Percentiles rank a stretch among this genome's conserved stretches.
These are phyloP conservation scores for Eutrigla gurnardus DNA, from an alignment of 2,797 vertebrate species.

Conservation along the genomic window DNA sequence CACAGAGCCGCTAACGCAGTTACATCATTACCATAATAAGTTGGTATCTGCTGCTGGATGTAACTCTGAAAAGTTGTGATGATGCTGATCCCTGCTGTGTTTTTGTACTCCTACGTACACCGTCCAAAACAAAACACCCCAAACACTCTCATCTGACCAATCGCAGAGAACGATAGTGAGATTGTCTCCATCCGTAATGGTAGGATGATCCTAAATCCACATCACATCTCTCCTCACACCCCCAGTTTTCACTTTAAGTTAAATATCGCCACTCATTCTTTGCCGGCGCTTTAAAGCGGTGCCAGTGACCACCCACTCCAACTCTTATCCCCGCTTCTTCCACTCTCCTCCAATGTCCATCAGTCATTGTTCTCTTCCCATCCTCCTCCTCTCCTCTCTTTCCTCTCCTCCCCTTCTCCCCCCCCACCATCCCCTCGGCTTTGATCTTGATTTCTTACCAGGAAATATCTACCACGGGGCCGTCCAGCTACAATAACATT, in stretches of 20 bases:
- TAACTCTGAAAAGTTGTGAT: constrained; percentile 31
- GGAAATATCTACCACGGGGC: constrained; percentile 75
- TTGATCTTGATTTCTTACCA: constrained; percentile 79
- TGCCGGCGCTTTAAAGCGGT: constrained; percentile 62
- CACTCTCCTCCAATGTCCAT: constrained; percentile 70
- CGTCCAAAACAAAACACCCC: neutral
- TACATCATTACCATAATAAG: constrained; percentile 29
- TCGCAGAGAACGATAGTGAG: constrained; percentile 43
- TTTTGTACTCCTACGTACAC: constrained; percentile 60
- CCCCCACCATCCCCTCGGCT: constrained; percentile 37
- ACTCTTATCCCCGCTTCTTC: constrained; percentile 69
- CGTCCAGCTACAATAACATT: constrained; percentile 77
- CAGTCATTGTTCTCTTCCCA: constrained; percentile 71
- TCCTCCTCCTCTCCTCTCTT: constrained; percentile 52
- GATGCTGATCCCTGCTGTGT: constrained; percentile 28
- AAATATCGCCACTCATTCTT: constrained; percentile 59
- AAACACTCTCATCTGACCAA: constrained; percentile 59
- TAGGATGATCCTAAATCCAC: constrained; percentile 75
- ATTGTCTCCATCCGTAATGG: constrained; percentile 59
- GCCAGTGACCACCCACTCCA: constrained; percentile 75
- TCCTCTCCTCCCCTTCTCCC: neutral
- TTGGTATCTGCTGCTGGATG: constrained; percentile 12
- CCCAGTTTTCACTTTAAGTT: constrained; percentile 67
- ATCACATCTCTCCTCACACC: constrained; percentile 70
- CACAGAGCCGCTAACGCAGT: constrained; percentile 1